Conservation (phyloP, 2,113 vertebrate species). For the Trichechus manatus region DNA sequence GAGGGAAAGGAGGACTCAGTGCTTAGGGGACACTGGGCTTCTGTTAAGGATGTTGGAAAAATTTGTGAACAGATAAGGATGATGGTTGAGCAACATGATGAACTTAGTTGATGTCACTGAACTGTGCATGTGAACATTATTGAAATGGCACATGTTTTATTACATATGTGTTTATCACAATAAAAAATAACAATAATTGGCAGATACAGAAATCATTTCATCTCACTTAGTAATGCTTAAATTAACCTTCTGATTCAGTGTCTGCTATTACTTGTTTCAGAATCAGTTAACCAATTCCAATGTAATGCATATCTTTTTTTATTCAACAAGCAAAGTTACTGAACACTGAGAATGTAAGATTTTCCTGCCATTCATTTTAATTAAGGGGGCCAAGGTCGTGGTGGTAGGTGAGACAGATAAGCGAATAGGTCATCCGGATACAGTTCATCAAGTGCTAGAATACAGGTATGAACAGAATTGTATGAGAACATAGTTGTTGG, state of each 20-base stretch:
- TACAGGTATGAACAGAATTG: neutral
- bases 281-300: neutral
- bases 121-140: neutral
- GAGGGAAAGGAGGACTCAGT: too few species aligned
- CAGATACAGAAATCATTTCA: neutral
- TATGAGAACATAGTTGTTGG: neutral
- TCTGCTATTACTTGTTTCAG: constrained; percentile 1
- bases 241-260: constrained; percentile 1
- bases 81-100: neutral
- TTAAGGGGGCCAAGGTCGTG: neutral
- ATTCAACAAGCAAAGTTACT: neutral
- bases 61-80: too few species aligned
- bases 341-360: neutral
- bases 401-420: neutral
- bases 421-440: neutral
- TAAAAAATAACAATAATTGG: neutral
- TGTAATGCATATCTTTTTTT: neutral
- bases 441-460: neutral
- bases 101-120: neutral
- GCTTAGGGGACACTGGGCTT: too few species aligned
- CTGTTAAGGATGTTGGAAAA: too few species aligned
- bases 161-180: neutral
- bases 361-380: constrained; percentile 4
- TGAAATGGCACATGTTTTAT: neutral
- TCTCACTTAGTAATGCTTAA: neutral